A percentile compares a stretch with the other conserved stretches of the same genome.
phyloP scores from a whole-genome alignment of 2,113 vertebrate genomes.

The Micronycteris hirsuta region DNA sequence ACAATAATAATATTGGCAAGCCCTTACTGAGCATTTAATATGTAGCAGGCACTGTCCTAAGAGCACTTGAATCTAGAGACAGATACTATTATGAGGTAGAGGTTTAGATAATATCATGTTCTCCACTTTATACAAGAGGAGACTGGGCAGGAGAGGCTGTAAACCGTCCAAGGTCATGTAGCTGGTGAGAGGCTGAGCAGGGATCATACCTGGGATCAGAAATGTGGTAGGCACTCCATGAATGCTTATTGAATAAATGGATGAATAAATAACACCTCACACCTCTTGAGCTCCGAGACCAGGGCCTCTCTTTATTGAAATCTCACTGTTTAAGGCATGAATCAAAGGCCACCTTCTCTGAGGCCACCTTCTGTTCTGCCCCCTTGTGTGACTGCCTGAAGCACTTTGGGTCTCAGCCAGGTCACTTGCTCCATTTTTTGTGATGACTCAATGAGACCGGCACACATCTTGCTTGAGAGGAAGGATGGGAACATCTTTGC shows the following conservation, averaged over 20 bases:
- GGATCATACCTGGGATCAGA: background rate
- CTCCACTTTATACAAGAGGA: background rate
- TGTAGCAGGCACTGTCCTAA: background rate
- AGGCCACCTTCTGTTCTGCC: background rate
- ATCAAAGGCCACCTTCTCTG: background rate
- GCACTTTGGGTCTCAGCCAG: background rate
- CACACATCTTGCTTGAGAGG: background rate
- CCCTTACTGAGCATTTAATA: background rate
- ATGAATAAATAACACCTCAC: too few relatives aligned
- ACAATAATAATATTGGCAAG: background rate
- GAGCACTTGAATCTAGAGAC: background rate
- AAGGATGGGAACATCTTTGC: background rate
- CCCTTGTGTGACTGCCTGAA: rapidly evolving
- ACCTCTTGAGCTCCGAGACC: background rate
- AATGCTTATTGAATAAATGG: background rate
- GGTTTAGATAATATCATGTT: background rate
- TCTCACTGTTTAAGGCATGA: background rate
- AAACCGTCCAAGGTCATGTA: too few relatives aligned
- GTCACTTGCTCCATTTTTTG: background rate
- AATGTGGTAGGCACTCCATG: too few relatives aligned
- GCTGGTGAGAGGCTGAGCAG: background rate
- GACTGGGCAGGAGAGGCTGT: too few relatives aligned
- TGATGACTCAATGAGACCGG: rapidly evolving
- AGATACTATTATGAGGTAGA: too few relatives aligned
- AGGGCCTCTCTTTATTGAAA: background rate